Conservation (phyloP, 2,113 vertebrate genomes). For the Nansenia antarctica region DNA sequence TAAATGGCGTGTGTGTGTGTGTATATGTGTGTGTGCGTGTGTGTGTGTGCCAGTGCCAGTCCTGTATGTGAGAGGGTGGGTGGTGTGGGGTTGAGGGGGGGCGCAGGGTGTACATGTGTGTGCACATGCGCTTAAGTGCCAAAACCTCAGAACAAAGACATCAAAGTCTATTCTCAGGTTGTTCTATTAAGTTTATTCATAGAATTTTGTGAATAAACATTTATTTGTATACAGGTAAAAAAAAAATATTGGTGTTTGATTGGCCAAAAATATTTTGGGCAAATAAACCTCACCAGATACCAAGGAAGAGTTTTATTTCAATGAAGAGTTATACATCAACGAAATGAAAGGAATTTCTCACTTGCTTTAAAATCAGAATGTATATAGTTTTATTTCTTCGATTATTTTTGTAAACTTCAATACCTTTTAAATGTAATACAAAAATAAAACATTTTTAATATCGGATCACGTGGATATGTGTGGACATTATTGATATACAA, state of each 20-base stretch:
- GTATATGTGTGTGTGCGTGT: too few species aligned
- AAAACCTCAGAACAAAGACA: neutral
- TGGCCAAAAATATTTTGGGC: neutral
- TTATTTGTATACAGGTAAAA: neutral
- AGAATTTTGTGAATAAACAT: neutral
- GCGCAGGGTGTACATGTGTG: too few species aligned
- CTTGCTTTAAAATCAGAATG: conserved; percentile 53
- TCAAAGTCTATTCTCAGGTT: neutral
- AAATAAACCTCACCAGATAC: too few species aligned
- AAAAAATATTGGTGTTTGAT: neutral
- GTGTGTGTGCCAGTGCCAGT: too few species aligned
- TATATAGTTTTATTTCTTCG: conserved; percentile 43
- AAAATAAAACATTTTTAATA: conserved; percentile 57
- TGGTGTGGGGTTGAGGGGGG: too few species aligned
- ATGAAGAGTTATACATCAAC: neutral
- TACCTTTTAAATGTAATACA: conserved; percentile 45
- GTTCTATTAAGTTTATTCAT: neutral
- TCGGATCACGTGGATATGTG: conserved; percentile 24
- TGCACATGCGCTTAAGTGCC: neutral
- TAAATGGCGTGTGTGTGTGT: too few species aligned
- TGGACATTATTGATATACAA: neutral
- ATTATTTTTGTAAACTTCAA: conserved; percentile 62
- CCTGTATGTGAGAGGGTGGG: too few species aligned
- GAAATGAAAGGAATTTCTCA: conserved; percentile 30
- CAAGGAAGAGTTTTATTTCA: neutral